Conservation (phyloP, 2,888 invertebrate species). For the Cephus nigrinus region DNA sequence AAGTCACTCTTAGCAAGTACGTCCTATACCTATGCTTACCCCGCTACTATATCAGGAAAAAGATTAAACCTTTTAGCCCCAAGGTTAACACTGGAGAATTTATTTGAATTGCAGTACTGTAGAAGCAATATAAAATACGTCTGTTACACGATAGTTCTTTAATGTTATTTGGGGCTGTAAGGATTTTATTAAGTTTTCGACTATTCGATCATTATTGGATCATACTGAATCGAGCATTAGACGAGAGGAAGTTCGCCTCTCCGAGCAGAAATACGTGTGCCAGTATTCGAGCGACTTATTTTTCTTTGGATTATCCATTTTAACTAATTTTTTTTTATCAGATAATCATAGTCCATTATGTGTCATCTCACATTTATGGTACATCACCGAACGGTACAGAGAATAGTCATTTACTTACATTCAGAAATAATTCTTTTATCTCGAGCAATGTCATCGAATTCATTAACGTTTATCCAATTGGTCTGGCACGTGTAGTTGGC, state of each 20-base stretch:
- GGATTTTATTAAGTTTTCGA: not conserved
- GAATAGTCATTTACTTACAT: not conserved
- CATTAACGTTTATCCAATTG: not conserved
- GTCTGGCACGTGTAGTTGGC: not conserved
- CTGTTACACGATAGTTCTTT: not conserved
- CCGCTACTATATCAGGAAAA: not conserved
- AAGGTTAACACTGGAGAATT: not conserved
- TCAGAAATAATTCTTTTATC: not conserved
- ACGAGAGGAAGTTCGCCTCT: not conserved
- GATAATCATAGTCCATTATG: no score
- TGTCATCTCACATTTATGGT: no score
- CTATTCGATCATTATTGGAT: not conserved
- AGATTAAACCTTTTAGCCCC: not conserved
- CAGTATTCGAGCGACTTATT: not conserved
- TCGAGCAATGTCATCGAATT: not conserved
- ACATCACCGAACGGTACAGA: no score
- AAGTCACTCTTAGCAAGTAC: conserved; percentile 74
- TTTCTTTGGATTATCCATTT: not conserved
- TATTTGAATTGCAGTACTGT: not conserved
- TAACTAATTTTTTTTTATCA: not conserved
- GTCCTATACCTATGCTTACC: conserved; percentile 24
- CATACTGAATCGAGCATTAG: not conserved
- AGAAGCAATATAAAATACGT: not conserved
- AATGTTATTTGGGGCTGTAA: not conserved
- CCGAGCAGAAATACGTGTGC: not conserved